Conservation (phyloP, 2,797 vertebrate species). For the Alauda arvensis region DNA sequence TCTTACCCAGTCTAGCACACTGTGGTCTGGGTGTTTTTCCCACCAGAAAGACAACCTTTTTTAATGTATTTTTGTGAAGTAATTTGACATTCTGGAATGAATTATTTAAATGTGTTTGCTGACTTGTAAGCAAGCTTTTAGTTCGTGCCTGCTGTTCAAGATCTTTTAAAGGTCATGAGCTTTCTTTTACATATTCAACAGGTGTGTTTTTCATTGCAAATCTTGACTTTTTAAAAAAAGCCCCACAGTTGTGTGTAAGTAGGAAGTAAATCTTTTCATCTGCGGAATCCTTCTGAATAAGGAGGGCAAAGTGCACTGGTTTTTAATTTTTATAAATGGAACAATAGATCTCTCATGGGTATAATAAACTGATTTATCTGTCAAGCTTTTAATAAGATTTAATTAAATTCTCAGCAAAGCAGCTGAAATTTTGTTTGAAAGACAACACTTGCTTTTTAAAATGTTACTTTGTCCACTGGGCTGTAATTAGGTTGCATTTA, state of each 20-base stretch:
- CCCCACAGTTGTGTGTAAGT: not conserved
- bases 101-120: not conserved
- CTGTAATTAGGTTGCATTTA: not conserved
- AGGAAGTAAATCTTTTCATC: not conserved
- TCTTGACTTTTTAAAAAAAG: not conserved
- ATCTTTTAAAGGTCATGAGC: slow-evolving; percentile 1
- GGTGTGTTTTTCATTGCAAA: not conserved
- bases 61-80: not conserved
- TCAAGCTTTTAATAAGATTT: not conserved
- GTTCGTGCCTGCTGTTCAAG: not conserved
- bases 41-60: not conserved
- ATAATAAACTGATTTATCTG: slow-evolving; percentile 7
- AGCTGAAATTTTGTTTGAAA: slow-evolving; percentile 1
- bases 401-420: not conserved
- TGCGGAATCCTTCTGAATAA: not conserved
- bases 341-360: not conserved
- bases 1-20: not conserved
- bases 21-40: not conserved
- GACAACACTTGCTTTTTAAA: slow-evolving; percentile 1
- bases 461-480: not conserved
- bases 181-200: not conserved
- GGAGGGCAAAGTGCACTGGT: not conserved
- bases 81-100: not conserved
- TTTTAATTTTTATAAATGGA: not conserved
- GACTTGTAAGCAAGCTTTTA: slow-evolving; percentile 5